phyloP scores from a whole-genome alignment of 2,797 vertebrate species.

The Trachurus trachurus region DNA sequence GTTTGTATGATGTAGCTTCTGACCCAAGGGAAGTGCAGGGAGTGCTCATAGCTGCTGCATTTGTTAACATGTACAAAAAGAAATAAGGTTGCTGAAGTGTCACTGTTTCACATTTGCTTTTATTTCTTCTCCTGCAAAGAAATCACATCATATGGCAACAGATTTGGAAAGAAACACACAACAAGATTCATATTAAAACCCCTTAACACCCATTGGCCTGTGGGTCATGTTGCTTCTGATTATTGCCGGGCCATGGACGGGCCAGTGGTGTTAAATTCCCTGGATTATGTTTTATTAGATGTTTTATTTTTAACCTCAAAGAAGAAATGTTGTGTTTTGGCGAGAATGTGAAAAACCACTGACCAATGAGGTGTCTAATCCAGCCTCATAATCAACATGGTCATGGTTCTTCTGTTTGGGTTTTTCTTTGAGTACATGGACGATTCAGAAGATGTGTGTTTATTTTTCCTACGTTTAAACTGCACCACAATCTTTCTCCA shows the following conservation, averaged over 20 bases:
- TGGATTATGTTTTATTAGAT: neutral
- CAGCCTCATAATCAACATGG: no score
- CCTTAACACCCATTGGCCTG: no score
- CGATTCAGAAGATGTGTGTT: neutral
- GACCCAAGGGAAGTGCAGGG: neutral
- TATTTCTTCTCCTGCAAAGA: no score
- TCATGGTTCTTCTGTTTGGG: neutral
- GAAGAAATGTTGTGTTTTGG: neutral
- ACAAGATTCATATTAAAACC: no score
- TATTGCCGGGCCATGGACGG: no score
- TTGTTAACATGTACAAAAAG: neutral
- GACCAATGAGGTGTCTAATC: neutral
- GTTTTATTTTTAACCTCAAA: neutral
- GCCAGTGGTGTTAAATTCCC: neutral
- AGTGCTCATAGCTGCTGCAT: neutral
- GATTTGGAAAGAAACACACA: no score
- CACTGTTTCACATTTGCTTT: no score
- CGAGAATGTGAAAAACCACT: neutral
- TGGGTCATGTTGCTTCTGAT: no score
- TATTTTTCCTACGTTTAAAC: neutral
- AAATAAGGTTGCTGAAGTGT: no score
- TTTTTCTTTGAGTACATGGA: neutral
- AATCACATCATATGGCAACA: no score
- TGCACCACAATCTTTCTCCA: neutral
- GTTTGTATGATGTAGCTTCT: neutral